Conservation (phyloP, 37 sponge, comb jelly and placozoan species). For the Theonella swinhoei region DNA sequence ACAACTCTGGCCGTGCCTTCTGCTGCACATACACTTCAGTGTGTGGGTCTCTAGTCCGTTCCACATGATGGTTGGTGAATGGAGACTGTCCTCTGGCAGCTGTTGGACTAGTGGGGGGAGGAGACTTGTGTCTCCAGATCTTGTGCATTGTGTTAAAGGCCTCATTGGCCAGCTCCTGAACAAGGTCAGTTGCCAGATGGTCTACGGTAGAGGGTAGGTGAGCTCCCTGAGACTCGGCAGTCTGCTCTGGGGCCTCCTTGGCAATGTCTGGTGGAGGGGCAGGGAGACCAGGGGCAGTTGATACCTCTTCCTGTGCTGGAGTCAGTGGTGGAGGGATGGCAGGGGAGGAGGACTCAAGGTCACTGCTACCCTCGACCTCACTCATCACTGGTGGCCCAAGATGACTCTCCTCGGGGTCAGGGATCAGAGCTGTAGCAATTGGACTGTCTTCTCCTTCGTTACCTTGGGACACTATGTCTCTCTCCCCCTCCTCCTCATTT, state of each 20-base stretch:
- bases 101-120: not conserved
- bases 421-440: not conserved
- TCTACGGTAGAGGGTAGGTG: not conserved
- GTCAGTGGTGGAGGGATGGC: not conserved
- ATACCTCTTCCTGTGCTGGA: not conserved
- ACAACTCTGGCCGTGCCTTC: not conserved
- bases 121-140: constrained; percentile 11
- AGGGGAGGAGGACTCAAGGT: not conserved
- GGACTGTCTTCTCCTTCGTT: not conserved
- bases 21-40: not conserved
- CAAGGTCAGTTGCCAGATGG: constrained; percentile 22
- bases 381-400: not conserved
- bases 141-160: constrained; percentile 45
- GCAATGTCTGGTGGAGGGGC: constrained; percentile 43
- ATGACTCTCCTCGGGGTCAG: not conserved
- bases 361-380: not conserved
- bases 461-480: not conserved
- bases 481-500: not conserved
- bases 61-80: not conserved
- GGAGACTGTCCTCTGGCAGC: not conserved
- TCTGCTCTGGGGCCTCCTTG: constrained; percentile 11
- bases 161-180: constrained; percentile 59
- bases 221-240: not conserved
- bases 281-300: not conserved
- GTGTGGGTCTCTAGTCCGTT: not conserved